Evolutionary conservation across 2,797 vertebrate species (phyloP), one percentile per base, ranked within the genome.

Genomic region (Numenius phaeopus): DNA sequence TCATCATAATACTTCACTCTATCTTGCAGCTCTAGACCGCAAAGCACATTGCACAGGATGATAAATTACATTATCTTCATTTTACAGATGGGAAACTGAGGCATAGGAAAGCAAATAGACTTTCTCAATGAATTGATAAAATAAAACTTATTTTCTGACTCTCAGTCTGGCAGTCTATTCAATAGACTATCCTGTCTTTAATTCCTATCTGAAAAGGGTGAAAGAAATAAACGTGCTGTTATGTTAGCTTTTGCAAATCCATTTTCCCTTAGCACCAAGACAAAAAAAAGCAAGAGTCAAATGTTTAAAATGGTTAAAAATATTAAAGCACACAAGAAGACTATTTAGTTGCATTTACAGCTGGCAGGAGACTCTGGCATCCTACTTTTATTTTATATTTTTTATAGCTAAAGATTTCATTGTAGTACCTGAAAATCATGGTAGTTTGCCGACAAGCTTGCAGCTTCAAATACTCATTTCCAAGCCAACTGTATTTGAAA

Each of bases 401-500:
- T 87, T 94, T 94, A 83, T 88, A 96, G 72, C 91, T 95, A 76
- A 95, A 93, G 83, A 94, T 95, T 95, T 96, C 82, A 93, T 89
- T 93, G 85, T 95, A 96, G 84, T 97, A 94, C 91, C 93, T 96
- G 91, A 89, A 94, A 96, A 97, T 88, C 75, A 85, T 71, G 81
- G 92, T 92, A 93, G 58, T 91, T 94, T 96, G 71, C 94, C 5
- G 47, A 91, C 94, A 97, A 94, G 49, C 90, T 80, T 89, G 71
- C 90, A 90, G 82, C 89, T 95, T 90, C 81, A 91, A 84, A 87
- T 76, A 73, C 78, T 98, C 97, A 96, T 97, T 98, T 98, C 97
- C 98, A 97, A 98, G 96, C 93, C 90, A 96, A 95, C 97, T 97
- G 92, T 96, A 97, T 98, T 98, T 98, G 97, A 98, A 98, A 99